Evolutionary conservation across 2,888 invertebrate species (phyloP), one percentile per base, ranked within the genome.

Genomic region (Epirrhoe alternata): DNA sequence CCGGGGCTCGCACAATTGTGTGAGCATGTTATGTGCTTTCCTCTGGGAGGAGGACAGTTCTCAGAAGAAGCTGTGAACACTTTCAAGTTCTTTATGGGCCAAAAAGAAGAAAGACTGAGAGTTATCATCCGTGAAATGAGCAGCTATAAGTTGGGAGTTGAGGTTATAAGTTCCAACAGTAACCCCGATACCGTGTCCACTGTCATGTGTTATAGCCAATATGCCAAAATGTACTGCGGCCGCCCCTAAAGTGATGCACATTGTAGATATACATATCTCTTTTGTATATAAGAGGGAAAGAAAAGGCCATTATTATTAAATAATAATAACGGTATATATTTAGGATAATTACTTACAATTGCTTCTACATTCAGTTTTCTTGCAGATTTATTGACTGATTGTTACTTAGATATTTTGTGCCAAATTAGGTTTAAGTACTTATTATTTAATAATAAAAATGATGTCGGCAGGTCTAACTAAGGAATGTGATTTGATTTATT

Each of bases 31-130:
- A 58, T 57, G 57, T 66, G 66, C 24, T 66, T 50, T 17, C 66
- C 66, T 5, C 38, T 47, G 1, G 6, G n/a, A 2, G 35, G 50
- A 14, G 17, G 42, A 6, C 14, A 49, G 1, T 61, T 61, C 47
- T 8, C 24, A 1, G 38, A 42, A 45, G 31, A 50, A 12, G 53
- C 52, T 17, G 16, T 50, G 1, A 35, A 58, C 1, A 12, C 17
- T 6, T 66, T 66, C 8, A 66, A 45, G 47, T 61, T 45, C n/a
- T 61, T 61, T 31, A 66, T 66, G 61, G 66, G 66, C 0, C 14
- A 61, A 10, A 4, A 24, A 1, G 4, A 42, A 31, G 66, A 66
- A 16, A 42, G n/a, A 5, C 30, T 66, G 10, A n/a, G n/a, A 2
- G 12, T 61, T 17, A 54, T 42, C 4, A 50, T 66, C 14, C 54